Evolutionary conservation across 2,797 vertebrate genomes (phyloP).

Genomic region (Spinus pinus): DNA sequence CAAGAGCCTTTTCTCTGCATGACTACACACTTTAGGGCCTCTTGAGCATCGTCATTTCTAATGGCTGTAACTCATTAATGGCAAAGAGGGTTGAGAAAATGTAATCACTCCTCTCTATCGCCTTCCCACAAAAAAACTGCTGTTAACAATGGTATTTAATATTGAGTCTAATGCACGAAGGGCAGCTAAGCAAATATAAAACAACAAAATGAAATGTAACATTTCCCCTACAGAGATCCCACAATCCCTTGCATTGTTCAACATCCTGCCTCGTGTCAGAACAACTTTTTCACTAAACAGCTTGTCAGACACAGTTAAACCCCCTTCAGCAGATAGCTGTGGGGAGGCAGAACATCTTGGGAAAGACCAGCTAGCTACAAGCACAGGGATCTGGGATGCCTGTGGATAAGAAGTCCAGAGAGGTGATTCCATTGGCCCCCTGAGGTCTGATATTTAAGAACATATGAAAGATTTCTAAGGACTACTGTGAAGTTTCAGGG

Average conservation of each 20-base stretch:
- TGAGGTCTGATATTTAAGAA: neutral
- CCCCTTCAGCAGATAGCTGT: neutral
- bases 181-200: neutral
- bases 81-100: neutral
- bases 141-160: neutral
- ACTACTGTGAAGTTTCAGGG: constrained; percentile 41
- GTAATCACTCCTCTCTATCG: accelerated
- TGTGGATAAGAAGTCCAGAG: neutral
- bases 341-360: neutral
- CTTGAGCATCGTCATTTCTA: neutral
- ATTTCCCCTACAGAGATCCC: neutral
- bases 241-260: neutral
- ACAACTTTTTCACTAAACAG: neutral
- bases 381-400: neutral
- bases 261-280: accelerated
- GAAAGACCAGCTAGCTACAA: neutral
- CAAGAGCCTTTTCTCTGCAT: neutral
- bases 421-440: constrained; percentile 5
- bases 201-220: neutral
- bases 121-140: neutral
- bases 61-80: neutral
- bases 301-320: neutral
- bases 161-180: neutral
- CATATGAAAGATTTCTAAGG: constrained; percentile 26
- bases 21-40: neutral